phyloP scores from a whole-genome alignment of 2,888 invertebrate species.

The Stratiomys singularior region DNA sequence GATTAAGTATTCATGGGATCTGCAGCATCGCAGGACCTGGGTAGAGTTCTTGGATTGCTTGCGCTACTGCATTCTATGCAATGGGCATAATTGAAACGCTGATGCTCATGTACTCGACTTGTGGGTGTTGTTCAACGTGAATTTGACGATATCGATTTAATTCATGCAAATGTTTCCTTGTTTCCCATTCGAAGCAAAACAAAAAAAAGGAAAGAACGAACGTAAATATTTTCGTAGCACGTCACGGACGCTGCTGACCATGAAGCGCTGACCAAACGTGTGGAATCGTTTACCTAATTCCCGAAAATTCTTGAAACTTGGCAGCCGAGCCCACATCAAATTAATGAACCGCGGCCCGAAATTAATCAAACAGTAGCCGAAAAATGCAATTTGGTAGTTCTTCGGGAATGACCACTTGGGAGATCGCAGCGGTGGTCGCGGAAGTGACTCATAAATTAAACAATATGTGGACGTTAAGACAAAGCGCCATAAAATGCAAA shows the following conservation, averaged over 20 bases:
- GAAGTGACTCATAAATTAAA: slow-evolving; percentile 46
- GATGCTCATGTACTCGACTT: slow-evolving; percentile 43
- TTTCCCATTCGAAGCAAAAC: background rate
- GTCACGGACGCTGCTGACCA: background rate
- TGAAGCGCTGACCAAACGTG: background rate
- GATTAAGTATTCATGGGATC: slow-evolving; percentile 49
- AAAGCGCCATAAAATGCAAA: slow-evolving; percentile 40
- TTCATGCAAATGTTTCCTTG: slow-evolving; percentile 27
- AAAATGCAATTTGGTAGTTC: slow-evolving; percentile 40
- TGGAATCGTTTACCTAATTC: background rate
- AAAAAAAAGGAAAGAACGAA: too few species aligned
- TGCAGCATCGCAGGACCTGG: background rate
- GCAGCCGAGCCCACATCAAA: slow-evolving; percentile 38
- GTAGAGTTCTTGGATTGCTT: background rate
- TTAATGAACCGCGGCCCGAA: slow-evolving; percentile 41
- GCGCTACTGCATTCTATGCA: background rate
- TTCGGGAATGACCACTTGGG: slow-evolving; percentile 18
- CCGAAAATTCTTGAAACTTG: background rate
- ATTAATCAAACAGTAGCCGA: slow-evolving; percentile 46
- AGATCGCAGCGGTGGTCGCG: slow-evolving; percentile 42
- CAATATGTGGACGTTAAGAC: slow-evolving; percentile 26
- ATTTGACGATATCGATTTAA: slow-evolving; percentile 27
- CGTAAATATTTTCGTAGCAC: background rate
- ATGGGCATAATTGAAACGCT: slow-evolving; percentile 42
- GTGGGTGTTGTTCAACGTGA: slow-evolving; percentile 41